These are phyloP conservation scores for Xestia xanthographa DNA, from an alignment of 2,888 invertebrate genomes.

Conservation along the genomic window DNA sequence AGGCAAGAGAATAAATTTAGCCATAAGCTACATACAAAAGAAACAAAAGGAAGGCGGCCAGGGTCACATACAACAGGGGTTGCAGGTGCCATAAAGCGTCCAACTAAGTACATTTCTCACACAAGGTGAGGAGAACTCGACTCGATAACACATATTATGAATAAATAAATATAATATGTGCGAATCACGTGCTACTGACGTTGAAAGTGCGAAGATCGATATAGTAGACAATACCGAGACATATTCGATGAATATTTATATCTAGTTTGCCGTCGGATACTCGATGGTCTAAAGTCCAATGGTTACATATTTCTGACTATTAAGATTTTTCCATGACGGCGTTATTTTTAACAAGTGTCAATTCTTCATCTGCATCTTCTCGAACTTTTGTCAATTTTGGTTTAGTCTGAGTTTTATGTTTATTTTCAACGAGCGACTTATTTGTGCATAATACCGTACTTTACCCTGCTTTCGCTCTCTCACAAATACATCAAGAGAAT, in stretches of 20 bases:
- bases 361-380: neutral
- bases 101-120: slow-evolving; percentile 20
- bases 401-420: neutral
- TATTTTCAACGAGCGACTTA: neutral
- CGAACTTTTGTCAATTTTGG: neutral
- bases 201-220: slow-evolving; percentile 39
- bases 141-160: slow-evolving; percentile 12
- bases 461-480: neutral
- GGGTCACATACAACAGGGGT: neutral
- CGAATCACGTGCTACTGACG: slow-evolving; percentile 42
- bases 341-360: neutral
- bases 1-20: neutral
- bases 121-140: slow-evolving; percentile 35
- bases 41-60: neutral
- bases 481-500: neutral
- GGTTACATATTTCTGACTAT: neutral
- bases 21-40: neutral
- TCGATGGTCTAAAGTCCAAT: neutral
- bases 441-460: neutral
- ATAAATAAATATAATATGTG: slow-evolving; percentile 32
- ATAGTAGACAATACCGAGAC: slow-evolving; percentile 34
- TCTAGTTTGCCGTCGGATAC: neutral
- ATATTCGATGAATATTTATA: slow-evolving; percentile 32
- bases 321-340: neutral
- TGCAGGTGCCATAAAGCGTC: slow-evolving; percentile 16